Evolutionary conservation across 2,797 vertebrate species (phyloP).

Genomic region (Cryptoblepharus egeriae): DNA sequence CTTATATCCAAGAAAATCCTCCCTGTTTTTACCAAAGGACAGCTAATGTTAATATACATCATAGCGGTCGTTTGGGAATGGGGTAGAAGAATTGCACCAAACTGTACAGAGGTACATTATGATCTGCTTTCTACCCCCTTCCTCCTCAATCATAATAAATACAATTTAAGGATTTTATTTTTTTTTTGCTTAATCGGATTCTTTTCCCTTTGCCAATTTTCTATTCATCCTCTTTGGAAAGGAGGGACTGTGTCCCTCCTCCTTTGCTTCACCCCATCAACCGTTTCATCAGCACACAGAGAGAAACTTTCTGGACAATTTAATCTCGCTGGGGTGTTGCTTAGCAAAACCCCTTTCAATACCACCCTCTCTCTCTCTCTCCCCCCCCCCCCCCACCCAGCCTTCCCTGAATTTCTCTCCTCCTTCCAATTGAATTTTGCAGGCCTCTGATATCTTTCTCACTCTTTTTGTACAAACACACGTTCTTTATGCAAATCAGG

Average conservation of each 20-base stretch:
- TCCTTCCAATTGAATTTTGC: conserved; percentile 58
- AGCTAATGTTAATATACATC: background rate
- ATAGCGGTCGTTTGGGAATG: background rate
- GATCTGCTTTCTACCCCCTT: background rate
- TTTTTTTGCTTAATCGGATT: conserved; percentile 69
- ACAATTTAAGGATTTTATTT: conserved; percentile 53
- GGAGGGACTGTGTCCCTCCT: conserved; percentile 65
- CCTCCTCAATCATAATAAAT: conserved; percentile 56
- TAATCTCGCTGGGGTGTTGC: conserved; percentile 86
- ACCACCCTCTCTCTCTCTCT: conserved; percentile 76
- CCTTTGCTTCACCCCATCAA: conserved; percentile 79
- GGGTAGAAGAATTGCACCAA: background rate
- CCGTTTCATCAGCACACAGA: conserved; percentile 82
- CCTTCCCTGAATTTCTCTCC: conserved; percentile 73
- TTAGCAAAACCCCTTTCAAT: conserved; percentile 82
- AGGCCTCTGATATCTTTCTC: conserved; percentile 78
- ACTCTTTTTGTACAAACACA: conserved; percentile 79
- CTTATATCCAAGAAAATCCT: conserved; percentile 2
- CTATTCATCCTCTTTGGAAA: conserved; percentile 76
- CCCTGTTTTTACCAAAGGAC: background rate
- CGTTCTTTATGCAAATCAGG: conserved; percentile 90
- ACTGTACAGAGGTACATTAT: background rate
- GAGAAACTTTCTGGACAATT: conserved; percentile 88
- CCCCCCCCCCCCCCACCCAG: conserved; percentile 65
- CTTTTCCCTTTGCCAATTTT: conserved; percentile 64